These are phyloP conservation scores for Sclerurus mexicanus DNA, from an alignment of 2,113 vertebrate genomes.

Conservation along the genomic window DNA sequence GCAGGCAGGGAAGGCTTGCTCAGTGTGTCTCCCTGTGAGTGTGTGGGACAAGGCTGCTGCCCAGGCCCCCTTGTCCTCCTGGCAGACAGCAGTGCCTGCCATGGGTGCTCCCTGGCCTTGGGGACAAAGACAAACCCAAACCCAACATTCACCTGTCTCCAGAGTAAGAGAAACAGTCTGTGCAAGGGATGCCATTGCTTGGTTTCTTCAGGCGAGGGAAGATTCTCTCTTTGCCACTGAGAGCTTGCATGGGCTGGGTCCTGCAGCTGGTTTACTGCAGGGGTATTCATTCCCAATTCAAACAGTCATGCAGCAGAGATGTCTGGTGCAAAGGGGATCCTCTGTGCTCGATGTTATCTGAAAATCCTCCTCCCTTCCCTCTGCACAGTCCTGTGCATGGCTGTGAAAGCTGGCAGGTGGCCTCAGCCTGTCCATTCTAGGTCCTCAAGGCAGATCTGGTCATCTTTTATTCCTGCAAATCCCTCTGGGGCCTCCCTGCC, in stretches of 20 bases:
- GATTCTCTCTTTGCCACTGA: not conserved
- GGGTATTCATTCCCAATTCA: not conserved
- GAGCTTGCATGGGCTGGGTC: not conserved
- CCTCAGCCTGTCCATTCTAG: not conserved
- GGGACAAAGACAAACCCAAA: not conserved
- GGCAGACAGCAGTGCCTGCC: not conserved
- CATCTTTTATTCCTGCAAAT: not conserved
- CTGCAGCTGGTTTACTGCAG: not conserved
- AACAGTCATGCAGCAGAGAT: not conserved
- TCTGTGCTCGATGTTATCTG: not conserved
- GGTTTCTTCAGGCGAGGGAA: not conserved
- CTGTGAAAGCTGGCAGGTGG: not conserved
- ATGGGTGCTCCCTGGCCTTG: not conserved
- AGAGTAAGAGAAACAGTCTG: not conserved
- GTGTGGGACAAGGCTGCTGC: not conserved
- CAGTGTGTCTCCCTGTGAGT: rapidly evolving
- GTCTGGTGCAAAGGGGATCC: not conserved
- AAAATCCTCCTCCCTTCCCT: not conserved
- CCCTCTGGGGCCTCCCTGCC: not conserved
- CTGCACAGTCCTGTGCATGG: rapidly evolving
- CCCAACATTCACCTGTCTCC: not conserved
- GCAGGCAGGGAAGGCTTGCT: rapidly evolving
- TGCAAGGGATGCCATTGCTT: not conserved
- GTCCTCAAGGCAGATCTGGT: not conserved
- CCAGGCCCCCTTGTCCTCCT: not conserved